Conservation (phyloP, 2,888 invertebrate species). For the Saturnia pavonia region DNA sequence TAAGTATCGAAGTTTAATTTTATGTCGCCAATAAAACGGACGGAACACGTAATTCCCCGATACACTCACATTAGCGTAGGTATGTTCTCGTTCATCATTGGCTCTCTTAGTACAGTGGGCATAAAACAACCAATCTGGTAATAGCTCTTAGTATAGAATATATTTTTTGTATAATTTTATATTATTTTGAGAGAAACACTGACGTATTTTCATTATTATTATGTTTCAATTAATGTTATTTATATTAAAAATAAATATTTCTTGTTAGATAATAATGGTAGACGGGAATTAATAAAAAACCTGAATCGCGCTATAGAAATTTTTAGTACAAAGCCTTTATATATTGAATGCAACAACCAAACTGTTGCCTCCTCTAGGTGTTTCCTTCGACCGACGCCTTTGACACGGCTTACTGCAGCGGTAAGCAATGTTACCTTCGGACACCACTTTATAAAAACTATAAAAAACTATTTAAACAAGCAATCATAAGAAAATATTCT, state of each 20-base stretch:
- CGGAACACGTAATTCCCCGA: not conserved
- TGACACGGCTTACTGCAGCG: not conserved
- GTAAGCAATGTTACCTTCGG: not conserved
- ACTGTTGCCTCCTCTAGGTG: slow-evolving; percentile 5
- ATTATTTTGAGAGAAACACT: not conserved
- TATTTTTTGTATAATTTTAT: not conserved
- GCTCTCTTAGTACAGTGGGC: not conserved
- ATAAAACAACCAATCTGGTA: slow-evolving; percentile 2
- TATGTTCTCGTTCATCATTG: not conserved
- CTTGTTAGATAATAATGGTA: not conserved
- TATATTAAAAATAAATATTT: not conserved
- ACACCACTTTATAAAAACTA: not conserved
- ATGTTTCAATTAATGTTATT: no score
- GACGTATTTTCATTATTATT: not conserved
- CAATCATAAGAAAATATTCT: not conserved
- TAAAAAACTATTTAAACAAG: not conserved
- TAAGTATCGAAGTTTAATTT: not conserved
- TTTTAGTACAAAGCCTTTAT: not conserved
- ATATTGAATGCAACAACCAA: not conserved
- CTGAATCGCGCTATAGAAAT: slow-evolving; percentile 9
- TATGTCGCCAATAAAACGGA: not conserved
- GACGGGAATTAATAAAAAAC: not conserved
- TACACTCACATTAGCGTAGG: not conserved
- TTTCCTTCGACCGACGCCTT: not conserved
- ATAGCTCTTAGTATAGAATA: not conserved